Conservation (phyloP, 2,113 vertebrate species). For the Grammomys dolichurus region DNA sequence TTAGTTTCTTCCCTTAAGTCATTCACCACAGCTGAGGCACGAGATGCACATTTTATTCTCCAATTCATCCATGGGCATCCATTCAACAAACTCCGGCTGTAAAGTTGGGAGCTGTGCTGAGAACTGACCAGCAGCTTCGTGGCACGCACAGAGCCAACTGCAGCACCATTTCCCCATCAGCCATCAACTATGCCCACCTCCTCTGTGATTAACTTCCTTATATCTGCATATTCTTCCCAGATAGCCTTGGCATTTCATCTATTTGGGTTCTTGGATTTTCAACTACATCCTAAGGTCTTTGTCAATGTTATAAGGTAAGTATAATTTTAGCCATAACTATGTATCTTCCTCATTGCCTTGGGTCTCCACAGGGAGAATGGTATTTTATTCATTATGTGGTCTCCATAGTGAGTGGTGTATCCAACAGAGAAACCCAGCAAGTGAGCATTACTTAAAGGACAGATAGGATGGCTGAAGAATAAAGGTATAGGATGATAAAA, state of each 20-base stretch:
- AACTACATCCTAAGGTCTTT: background rate
- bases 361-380: background rate
- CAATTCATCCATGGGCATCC: background rate
- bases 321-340: background rate
- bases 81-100: background rate
- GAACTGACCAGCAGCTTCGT: background rate
- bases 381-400: conserved; percentile 12
- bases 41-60: background rate
- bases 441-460: background rate
- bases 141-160: background rate
- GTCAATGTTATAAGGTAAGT: background rate
- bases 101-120: background rate
- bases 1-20: background rate
- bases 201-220: background rate
- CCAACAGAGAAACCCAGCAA: background rate
- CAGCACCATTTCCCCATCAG: background rate
- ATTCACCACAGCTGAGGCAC: background rate
- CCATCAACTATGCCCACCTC: background rate
- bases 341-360: background rate
- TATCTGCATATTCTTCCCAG: background rate
- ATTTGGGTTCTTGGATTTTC: background rate
- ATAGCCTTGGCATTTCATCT: background rate
- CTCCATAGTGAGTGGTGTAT: background rate
- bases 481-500: background rate
- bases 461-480: background rate